Evolutionary conservation across 2,113 vertebrate species (phyloP).

Genomic region (Bettongia penicillata): DNA sequence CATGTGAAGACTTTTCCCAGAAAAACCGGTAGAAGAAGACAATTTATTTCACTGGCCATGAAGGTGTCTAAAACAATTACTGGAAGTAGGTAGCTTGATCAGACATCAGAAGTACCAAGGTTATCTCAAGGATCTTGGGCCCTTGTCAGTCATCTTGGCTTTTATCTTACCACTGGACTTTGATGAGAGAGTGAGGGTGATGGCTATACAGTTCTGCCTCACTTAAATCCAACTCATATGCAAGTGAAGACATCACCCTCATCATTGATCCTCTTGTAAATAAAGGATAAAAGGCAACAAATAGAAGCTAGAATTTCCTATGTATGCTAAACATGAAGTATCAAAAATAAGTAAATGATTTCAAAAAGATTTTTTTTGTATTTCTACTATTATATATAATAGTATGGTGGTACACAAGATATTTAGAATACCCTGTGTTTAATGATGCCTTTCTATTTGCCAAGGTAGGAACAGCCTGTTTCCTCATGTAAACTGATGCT

Average conservation of each 20-base stretch:
- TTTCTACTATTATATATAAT: background rate
- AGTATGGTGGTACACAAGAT: background rate
- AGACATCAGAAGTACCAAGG: background rate
- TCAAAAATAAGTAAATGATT: background rate
- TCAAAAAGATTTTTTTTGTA: background rate
- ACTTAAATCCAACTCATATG: no score
- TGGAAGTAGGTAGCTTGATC: no score
- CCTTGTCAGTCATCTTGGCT: no score
- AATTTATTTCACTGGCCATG: background rate
- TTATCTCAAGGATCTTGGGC: no score
- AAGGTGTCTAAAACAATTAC: background rate
- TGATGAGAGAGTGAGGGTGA: no score
- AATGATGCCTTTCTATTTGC: background rate
- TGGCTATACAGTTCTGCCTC: no score
- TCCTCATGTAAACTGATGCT: background rate
- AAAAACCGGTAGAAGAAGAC: background rate
- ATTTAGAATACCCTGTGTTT: background rate
- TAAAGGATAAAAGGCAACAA: background rate
- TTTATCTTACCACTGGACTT: no score
- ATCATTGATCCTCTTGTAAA: no score
- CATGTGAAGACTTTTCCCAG: background rate
- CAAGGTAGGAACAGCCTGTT: background rate
- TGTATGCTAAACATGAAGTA: background rate
- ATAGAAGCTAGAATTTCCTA: background rate
- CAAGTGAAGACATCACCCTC: no score